Evolutionary conservation across 1,140 invertebrate species (phyloP).

Genomic region (Aphis gossypii): DNA sequence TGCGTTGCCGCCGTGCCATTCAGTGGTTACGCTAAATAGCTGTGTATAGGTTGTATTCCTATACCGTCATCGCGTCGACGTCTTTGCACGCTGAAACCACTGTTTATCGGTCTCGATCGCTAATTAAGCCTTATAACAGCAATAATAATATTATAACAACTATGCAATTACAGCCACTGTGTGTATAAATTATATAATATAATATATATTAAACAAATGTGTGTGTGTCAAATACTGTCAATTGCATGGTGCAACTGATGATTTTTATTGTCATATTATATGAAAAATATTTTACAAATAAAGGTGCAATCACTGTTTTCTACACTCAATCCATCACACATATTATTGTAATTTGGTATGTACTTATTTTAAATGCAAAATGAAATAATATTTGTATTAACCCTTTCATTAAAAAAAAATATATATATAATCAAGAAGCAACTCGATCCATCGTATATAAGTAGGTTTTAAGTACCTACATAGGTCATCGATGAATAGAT

Average conservation of each 20-base stretch:
- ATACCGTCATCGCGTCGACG: background rate
- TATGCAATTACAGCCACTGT: background rate
- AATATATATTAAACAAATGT: background rate
- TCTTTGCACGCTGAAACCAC: background rate
- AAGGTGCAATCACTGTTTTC: background rate
- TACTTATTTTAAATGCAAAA: background rate
- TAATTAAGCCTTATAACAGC: background rate
- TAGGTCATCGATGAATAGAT: no score
- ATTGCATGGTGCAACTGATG: no score
- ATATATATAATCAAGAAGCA: background rate
- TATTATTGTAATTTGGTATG: background rate
- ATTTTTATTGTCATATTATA: background rate
- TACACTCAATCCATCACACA: background rate
- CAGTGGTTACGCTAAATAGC: slow-evolving; percentile 17
- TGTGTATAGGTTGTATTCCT: background rate
- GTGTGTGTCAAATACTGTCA: no score
- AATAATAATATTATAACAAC: background rate
- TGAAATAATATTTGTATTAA: background rate
- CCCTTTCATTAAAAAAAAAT: background rate
- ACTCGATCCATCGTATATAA: background rate
- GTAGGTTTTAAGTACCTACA: background rate
- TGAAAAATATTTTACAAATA: slow-evolving; percentile 10
- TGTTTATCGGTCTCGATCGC: slow-evolving; percentile 37
- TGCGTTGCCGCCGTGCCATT: background rate
- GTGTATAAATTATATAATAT: background rate